Evolutionary conservation across 1,140 invertebrate species (phyloP).

Genomic region (Chironomus striatipennis): DNA sequence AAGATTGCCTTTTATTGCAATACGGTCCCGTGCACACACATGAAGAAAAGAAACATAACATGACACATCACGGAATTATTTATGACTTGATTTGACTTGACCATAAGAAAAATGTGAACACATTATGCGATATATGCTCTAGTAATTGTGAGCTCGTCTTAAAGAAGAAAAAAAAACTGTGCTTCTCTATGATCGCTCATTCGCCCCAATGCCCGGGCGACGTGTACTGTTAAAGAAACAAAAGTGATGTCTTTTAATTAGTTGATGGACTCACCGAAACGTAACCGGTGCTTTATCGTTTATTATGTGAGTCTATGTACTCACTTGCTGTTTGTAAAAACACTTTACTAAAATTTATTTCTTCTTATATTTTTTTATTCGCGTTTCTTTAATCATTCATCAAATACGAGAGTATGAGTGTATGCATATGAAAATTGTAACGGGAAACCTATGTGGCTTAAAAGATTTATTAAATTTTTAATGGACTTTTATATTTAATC

Average conservation of each 20-base stretch:
- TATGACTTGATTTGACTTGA: slow-evolving; percentile 9
- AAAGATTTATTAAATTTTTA: neutral
- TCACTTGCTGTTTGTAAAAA: neutral
- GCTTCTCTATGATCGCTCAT: neutral
- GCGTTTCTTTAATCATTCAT: neutral
- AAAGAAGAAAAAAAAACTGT: neutral
- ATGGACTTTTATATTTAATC: slow-evolving; percentile 2
- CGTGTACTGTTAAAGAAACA: slow-evolving; percentile 16
- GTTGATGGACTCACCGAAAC: slow-evolving; percentile 17
- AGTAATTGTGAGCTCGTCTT: neutral
- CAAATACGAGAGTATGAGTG: neutral
- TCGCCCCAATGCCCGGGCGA: neutral
- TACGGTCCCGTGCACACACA: neutral
- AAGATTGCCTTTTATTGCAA: neutral
- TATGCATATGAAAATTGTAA: neutral
- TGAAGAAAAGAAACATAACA: neutral
- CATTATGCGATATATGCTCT: neutral
- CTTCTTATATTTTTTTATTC: neutral
- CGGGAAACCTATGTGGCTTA: neutral
- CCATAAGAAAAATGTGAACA: neutral
- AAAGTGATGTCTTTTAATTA: slow-evolving; percentile 23
- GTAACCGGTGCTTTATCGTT: slow-evolving; percentile 11
- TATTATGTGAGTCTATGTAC: neutral
- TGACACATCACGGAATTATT: slow-evolving; percentile 12
- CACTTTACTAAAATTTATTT: no score